These are phyloP conservation scores for Festucalex cinctus DNA, from an alignment of 2,113 vertebrate genomes.

Conservation along the genomic window DNA sequence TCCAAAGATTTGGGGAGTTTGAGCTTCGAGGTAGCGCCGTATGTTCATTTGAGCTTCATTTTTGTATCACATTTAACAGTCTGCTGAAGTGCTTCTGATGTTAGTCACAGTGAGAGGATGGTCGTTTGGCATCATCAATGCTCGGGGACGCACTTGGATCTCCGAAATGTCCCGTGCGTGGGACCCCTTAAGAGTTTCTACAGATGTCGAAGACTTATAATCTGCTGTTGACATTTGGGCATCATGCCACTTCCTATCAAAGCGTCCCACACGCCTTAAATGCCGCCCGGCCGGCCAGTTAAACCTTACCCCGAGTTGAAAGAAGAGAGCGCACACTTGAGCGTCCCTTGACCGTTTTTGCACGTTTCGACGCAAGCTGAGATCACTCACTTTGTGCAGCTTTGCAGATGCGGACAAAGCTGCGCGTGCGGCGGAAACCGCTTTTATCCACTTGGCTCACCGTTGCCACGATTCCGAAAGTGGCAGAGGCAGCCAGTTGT, in stretches of 20 bases:
- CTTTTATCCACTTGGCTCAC: constrained; percentile 1
- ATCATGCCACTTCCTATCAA: constrained; percentile 57
- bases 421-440: constrained; percentile 9
- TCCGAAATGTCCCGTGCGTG: constrained; percentile 26
- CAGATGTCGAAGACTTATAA: constrained; percentile 59
- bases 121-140: constrained; percentile 30
- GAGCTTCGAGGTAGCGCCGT: not conserved
- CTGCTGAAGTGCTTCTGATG: not conserved
- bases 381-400: constrained; percentile 21
- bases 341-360: constrained; percentile 43
- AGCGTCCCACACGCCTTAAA: constrained; percentile 34
- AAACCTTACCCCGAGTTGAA: constrained; percentile 25
- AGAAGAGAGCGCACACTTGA: constrained; percentile 14
- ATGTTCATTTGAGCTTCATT: not conserved
- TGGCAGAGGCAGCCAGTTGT: not conserved
- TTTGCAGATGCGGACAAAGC: constrained; percentile 14
- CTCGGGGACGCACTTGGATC: constrained; percentile 14
- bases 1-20: too few relatives aligned
- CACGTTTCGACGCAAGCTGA: constrained; percentile 47
- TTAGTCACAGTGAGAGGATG: constrained; percentile 15
- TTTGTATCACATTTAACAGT: not conserved
- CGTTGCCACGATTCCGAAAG: constrained; percentile 9
- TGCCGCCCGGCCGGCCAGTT: constrained; percentile 35
- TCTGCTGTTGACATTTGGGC: constrained; percentile 38
- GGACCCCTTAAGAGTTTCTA: constrained; percentile 39